phyloP scores from a whole-genome alignment of 2,888 invertebrate genomes.

The Calliopum simillimum region DNA sequence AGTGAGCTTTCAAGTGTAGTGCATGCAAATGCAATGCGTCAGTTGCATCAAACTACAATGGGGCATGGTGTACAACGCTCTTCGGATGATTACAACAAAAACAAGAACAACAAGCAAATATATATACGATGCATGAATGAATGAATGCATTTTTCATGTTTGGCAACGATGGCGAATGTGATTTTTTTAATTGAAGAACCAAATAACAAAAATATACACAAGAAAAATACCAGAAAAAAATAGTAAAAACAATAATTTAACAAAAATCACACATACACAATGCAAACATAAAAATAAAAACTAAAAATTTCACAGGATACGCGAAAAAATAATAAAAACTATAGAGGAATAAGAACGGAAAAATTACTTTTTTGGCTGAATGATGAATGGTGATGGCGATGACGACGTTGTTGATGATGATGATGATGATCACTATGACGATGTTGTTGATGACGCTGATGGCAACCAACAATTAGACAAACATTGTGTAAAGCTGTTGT shows the following conservation, averaged over 20 bases:
- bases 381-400: no score
- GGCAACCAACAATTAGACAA: no score
- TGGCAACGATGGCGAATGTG: background rate
- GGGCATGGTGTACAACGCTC: background rate
- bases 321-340: no score
- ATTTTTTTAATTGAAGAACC: background rate
- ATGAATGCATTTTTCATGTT: slow-evolving; percentile 13
- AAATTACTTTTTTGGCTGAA: no score
- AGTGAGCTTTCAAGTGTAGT: background rate
- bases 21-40: background rate
- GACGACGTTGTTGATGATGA: no score
- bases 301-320: no score
- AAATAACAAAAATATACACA: background rate
- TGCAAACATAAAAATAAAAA: background rate
- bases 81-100: no score
- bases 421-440: no score
- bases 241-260: background rate
- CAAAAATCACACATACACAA: background rate
- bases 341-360: no score
- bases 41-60: background rate
- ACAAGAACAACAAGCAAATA: no score
- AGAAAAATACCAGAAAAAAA: background rate
- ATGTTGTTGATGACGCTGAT: no score
- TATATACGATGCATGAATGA: background rate
- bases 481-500: no score